Evolutionary conservation across 2,888 invertebrate genomes (phyloP).

Genomic region (Unio pictorum): DNA sequence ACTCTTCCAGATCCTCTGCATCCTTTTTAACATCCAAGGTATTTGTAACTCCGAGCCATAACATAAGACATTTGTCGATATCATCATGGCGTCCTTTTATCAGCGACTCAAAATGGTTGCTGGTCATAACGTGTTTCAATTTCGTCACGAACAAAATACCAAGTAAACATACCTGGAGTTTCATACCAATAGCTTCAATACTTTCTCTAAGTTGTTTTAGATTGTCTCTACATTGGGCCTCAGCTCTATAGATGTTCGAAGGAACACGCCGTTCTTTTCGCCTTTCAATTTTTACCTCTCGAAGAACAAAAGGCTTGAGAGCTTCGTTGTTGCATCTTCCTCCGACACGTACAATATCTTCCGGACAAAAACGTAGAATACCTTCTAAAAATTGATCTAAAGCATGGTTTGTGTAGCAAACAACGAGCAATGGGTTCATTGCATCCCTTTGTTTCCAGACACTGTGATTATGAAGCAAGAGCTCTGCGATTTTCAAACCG

Average conservation of each 20-base stretch:
- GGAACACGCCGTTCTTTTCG: constrained; percentile 5
- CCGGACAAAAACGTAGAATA: constrained; percentile 40
- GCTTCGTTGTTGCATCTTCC: constrained; percentile 51
- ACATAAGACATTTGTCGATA: constrained; percentile 1
- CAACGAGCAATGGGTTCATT: constrained; percentile 59
- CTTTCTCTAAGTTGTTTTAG: constrained; percentile 16
- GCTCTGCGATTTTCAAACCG: constrained; percentile 81
- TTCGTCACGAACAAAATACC: constrained; percentile 24
- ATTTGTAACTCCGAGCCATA: too few species aligned
- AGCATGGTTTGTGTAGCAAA: constrained; percentile 71
- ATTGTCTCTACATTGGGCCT: constrained; percentile 27
- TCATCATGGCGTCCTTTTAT: background rate
- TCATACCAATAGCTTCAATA: constrained; percentile 30
- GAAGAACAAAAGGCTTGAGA: constrained; percentile 42
- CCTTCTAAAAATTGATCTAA: constrained; percentile 68
- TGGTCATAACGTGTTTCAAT: constrained; percentile 27
- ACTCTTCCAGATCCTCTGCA: too few species aligned
- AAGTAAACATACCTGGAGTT: constrained; percentile 26
- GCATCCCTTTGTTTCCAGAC: constrained; percentile 63
- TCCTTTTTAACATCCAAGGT: too few species aligned
- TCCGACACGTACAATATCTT: constrained; percentile 63
- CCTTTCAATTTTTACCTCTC: constrained; percentile 19
- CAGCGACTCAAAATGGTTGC: constrained; percentile 23
- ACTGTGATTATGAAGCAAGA: constrained; percentile 77
- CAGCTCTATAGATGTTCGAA: background rate